A percentile compares a stretch with the other conserved stretches of the same genome.
Conservation (phyloP, 2,113 vertebrate genomes). For the Opisthocomus hoazin region DNA sequence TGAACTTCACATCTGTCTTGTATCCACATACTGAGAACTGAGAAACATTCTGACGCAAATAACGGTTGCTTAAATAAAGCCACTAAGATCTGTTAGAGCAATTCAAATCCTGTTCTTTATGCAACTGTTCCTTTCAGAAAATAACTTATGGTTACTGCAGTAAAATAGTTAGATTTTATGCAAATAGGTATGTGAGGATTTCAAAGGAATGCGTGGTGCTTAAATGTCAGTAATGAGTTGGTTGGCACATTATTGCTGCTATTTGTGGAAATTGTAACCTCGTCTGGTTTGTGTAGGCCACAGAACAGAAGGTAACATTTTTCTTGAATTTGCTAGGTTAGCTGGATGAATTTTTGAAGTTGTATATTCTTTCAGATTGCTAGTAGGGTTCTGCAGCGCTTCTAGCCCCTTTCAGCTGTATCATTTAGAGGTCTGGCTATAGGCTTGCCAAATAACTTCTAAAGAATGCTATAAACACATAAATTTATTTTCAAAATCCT, state of each 20-base stretch:
- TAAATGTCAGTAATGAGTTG: neutral
- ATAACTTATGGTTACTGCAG: constrained; percentile 11
- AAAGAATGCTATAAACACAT: neutral
- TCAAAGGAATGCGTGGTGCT: neutral
- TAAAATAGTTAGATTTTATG: neutral
- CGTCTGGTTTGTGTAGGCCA: neutral
- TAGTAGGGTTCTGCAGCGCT: neutral
- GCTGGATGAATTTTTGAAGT: neutral
- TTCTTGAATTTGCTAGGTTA: neutral
- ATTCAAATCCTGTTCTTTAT: neutral
- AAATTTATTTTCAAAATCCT: neutral
- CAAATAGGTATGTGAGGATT: neutral
- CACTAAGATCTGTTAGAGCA: neutral
- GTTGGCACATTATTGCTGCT: neutral
- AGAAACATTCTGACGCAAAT: neutral
- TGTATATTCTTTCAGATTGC: neutral
- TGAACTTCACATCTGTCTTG: neutral
- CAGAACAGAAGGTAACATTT: neutral
- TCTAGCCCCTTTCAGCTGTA: neutral
- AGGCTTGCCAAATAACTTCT: neutral
- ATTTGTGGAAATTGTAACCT: neutral
- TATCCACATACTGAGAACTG: neutral
- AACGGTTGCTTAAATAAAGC: neutral
- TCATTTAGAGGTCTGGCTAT: neutral
- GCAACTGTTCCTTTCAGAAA: constrained; percentile 4